Evolutionary conservation across 2,797 vertebrate genomes (phyloP), one percentile per base, ranked within the genome.

Genomic region (Dipus sagitta): DNA sequence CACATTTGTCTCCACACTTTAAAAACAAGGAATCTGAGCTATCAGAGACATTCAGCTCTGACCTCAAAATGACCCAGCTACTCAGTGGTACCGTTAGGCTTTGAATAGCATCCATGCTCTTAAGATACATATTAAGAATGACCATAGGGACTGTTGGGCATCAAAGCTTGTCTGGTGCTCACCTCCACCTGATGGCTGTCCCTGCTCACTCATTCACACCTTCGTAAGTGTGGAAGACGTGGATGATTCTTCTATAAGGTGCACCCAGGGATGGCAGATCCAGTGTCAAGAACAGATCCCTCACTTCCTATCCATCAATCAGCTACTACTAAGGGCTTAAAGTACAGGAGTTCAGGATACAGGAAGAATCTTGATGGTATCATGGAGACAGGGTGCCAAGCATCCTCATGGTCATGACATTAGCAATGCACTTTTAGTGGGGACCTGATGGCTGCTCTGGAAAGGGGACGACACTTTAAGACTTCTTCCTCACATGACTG

Each of bases 391-490:
- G 42, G 42, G 68, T 3, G 9, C 18, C 67, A 42, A 18, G 15
- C 30, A 58, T 2, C 11, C 32, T 74, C 38, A 8, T 0, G 7
- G 58, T 0, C 7, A 2, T 18, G 30, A 47, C 1, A 28, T 18
- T 23, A 54, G 26, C 38, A 65, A 81, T 70, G 58, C 82, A 65
- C 47, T n/a, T 58, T 62, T 68, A 58, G 30, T 1, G 0, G 79
- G 47, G 75, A 88, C 17, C n/a, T 52, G 3, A 68, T 0, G 6
- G 64, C n/a, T 42, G 6, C 28, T 68, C 8, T 6, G n/a, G 42
- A 26, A 76, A 64, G 67, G 38, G 0, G 15, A 38, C 20, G 24
- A 7, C 10, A 47, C 9, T 28, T 2, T 3, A 32, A 18, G 34
- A 28, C 79, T 74, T 13, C 15, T 42, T n/a, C 3, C 20, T 87